phyloP scores from a whole-genome alignment of 2,888 invertebrate genomes.

The Rhodophaea formosa region DNA sequence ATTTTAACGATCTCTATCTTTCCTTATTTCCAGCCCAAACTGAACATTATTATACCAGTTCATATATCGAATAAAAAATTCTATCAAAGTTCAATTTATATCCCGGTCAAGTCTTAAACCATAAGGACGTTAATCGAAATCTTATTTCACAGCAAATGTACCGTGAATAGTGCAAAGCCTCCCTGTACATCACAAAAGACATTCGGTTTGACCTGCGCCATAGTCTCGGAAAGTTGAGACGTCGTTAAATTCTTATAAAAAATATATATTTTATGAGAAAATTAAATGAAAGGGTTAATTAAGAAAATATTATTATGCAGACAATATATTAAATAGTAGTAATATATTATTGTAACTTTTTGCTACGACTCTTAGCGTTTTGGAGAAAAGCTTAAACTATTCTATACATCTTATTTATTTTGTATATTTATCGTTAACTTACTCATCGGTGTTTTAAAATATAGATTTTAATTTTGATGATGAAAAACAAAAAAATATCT shows the following conservation, averaged over 20 bases:
- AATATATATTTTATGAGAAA: too few relatives aligned
- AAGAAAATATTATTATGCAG: too few relatives aligned
- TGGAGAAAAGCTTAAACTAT: too few relatives aligned
- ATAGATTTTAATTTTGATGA: too few relatives aligned
- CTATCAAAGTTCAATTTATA: constrained; percentile 29
- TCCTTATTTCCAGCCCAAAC: neutral
- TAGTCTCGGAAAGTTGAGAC: constrained; percentile 12
- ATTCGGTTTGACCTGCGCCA: constrained; percentile 31
- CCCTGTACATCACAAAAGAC: constrained; percentile 54
- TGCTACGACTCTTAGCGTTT: too few relatives aligned
- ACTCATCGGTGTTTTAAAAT: too few relatives aligned
- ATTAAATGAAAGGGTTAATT: too few relatives aligned
- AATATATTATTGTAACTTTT: too few relatives aligned
- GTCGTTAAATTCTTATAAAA: neutral
- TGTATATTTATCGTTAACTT: too few relatives aligned
- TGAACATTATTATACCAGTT: neutral
- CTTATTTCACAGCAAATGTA: constrained; percentile 71
- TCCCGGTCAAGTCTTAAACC: constrained; percentile 35
- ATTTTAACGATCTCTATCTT: neutral
- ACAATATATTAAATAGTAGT: too few relatives aligned
- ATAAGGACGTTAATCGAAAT: constrained; percentile 62
- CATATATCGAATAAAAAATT: constrained; percentile 20
- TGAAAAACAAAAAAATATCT: neutral
- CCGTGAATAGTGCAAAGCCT: constrained; percentile 62
- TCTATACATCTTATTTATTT: too few relatives aligned